phyloP scores from a whole-genome alignment of 2,113 vertebrate species.

The Leucoraja erinaceus region DNA sequence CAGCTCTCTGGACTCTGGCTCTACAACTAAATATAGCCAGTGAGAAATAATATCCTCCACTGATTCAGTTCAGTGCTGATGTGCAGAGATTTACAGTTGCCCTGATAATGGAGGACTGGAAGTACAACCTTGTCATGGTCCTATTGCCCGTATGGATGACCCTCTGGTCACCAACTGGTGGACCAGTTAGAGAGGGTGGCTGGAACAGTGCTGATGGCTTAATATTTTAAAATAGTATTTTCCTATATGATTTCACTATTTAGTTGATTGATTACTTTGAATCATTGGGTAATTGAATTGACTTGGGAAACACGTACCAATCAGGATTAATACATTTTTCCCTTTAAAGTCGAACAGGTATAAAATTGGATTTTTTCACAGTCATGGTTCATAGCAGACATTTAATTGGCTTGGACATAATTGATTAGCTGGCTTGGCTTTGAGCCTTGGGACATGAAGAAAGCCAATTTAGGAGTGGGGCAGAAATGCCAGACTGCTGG shows the following conservation, averaged over 20 bases:
- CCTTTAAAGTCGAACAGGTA: neutral
- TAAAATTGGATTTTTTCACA: slow-evolving; percentile 8
- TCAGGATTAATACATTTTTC: neutral
- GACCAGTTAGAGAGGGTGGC: too few relatives aligned
- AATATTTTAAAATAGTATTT: neutral
- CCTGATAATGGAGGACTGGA: neutral
- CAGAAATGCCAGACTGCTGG: neutral
- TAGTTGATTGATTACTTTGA: neutral
- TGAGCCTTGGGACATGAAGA: slow-evolving; percentile 26
- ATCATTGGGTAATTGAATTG: neutral
- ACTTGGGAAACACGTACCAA: neutral
- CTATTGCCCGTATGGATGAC: too few relatives aligned
- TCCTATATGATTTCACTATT: neutral
- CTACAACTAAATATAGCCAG: too few relatives aligned
- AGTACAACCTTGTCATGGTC: neutral
- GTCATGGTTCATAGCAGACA: slow-evolving; percentile 24
- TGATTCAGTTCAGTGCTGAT: neutral
- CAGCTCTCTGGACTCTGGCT: too few relatives aligned
- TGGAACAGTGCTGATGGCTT: too few relatives aligned
- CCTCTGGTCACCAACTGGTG: too few relatives aligned
- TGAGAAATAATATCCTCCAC: neutral
- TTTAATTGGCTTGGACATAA: slow-evolving; percentile 3
- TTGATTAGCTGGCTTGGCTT: neutral
- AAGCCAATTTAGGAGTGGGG: slow-evolving; percentile 8
- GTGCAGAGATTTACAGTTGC: neutral